phyloP scores from a whole-genome alignment of 2,888 invertebrate genomes.

The Uloborus plumipes region DNA sequence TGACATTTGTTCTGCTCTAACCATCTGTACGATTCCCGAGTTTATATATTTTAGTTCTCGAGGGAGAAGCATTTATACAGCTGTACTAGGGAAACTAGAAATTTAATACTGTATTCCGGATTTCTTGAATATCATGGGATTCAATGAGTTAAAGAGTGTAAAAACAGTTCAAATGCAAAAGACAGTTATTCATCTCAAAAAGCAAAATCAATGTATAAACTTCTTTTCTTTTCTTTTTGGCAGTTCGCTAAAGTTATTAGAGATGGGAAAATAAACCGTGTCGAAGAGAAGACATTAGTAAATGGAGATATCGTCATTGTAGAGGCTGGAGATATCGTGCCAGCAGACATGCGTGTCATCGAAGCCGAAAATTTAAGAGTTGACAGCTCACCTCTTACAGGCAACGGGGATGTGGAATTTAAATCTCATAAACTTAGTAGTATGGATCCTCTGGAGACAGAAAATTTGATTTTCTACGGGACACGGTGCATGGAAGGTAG shows the following conservation, averaged over 20 bases:
- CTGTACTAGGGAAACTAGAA: no score
- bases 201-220: no score
- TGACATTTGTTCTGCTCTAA: no score
- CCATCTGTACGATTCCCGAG: no score
- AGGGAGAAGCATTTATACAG: no score
- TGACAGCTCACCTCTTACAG: slow-evolving; percentile 12
- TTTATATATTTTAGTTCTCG: no score
- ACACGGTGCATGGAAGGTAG: slow-evolving; percentile 68
- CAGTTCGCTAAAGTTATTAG: slow-evolving; percentile 45
- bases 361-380: slow-evolving; percentile 25
- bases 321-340: slow-evolving; percentile 44
- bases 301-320: slow-evolving; percentile 55
- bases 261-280: slow-evolving; percentile 28
- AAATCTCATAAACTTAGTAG: slow-evolving; percentile 68
- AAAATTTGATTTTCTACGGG: slow-evolving; percentile 68
- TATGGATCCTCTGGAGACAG: slow-evolving; percentile 69
- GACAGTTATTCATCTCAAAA: no score
- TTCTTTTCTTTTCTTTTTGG: slow-evolving; percentile 73
- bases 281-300: slow-evolving; percentile 22
- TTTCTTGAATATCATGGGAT: no score
- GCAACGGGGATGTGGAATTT: not conserved
- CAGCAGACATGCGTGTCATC: slow-evolving; percentile 51
- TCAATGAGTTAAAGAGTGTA: no score
- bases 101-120: no score
- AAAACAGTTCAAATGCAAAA: no score